Base-by-base conservation (phyloP, 2,888 invertebrate species). In the Calameuta idolon region DNA sequence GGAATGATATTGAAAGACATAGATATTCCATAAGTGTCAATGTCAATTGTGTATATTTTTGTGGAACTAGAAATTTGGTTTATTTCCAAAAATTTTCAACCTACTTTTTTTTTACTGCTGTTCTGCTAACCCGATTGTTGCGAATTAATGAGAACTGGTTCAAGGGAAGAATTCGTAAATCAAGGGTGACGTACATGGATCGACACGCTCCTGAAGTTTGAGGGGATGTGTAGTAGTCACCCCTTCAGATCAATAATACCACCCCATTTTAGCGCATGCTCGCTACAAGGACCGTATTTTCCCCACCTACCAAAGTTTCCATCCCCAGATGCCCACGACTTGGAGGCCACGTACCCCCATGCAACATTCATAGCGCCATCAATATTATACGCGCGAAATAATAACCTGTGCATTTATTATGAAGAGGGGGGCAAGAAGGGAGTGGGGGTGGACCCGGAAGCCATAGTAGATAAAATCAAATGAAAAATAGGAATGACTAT, bases 371-470 rank as follows among this genome's bases (percentile, higher is more conserved):
- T 90, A 88, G 85, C 87, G 87, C 87, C 90, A 91, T 91, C 88
- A 90, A 90, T 90, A 91, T 91, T 91, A 90, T 89, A 90, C 90
- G 90, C 90, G 89, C 87, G 87, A 90, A 90, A 91, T 91, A 91
- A 91, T 90, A 91, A 90, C 90, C 87, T 86, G 89, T 88, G 89
- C 90, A 90, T 90, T 90, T 89, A 88, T 91, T 89, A 90, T 87
- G 82, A 69, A 69, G 5, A 87, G 83, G 78, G 77, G 80, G 73
- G n/a, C n/a, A 74, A 15, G 79, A 73, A 73, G 80, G 77, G 79
- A 81, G 31, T 34, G 12, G 68, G 12, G 68, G 31, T 34, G 34
- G 31, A 30, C 11, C 31, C 68, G 40, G 33, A 33, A n/a, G 35
- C 15, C 31, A 4, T n/a, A 37, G 73, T 30, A 12, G 4, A 34